These are phyloP conservation scores for Sebastes alutus DNA, from an alignment of 2,797 vertebrate genomes.

Conservation along the genomic window DNA sequence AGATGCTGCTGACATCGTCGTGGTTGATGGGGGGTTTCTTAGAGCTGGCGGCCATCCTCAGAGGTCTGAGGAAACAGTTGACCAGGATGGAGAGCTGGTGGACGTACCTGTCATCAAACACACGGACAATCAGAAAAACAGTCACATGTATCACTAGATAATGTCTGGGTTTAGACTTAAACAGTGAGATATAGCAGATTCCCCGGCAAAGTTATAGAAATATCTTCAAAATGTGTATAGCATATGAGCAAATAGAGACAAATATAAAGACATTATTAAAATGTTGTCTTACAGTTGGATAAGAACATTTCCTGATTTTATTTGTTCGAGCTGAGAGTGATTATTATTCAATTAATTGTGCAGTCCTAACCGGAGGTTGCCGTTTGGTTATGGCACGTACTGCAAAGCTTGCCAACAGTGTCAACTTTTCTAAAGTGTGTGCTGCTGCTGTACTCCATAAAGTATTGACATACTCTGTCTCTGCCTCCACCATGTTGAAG, in stretches of 20 bases:
- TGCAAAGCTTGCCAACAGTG: background rate
- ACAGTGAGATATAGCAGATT: too few relatives aligned
- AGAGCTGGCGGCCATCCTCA: slow-evolving; percentile 98
- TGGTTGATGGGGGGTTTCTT: slow-evolving; percentile 98
- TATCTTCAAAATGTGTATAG: too few relatives aligned
- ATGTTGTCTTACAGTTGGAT: too few relatives aligned
- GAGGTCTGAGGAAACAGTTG: slow-evolving; percentile 94
- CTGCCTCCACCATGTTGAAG: slow-evolving; percentile 96
- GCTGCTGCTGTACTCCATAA: background rate
- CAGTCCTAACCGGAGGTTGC: too few relatives aligned
- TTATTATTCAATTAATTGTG: too few relatives aligned
- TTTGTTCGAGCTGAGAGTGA: too few relatives aligned
- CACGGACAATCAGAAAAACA: background rate
- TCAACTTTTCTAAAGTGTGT: background rate
- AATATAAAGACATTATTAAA: too few relatives aligned
- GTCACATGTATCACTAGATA: background rate
- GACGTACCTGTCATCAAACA: slow-evolving; percentile 82
- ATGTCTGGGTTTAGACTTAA: background rate
- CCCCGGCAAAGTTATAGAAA: too few relatives aligned
- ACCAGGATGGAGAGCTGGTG: slow-evolving; percentile 97
- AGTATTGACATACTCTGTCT: slow-evolving; percentile 84
- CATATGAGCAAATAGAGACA: too few relatives aligned
- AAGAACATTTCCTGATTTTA: too few relatives aligned
- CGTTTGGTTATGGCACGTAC: background rate
- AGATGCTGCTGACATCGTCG: slow-evolving; percentile 97